phyloP scores from a whole-genome alignment of 2,797 vertebrate genomes.

The Pterois miles region DNA sequence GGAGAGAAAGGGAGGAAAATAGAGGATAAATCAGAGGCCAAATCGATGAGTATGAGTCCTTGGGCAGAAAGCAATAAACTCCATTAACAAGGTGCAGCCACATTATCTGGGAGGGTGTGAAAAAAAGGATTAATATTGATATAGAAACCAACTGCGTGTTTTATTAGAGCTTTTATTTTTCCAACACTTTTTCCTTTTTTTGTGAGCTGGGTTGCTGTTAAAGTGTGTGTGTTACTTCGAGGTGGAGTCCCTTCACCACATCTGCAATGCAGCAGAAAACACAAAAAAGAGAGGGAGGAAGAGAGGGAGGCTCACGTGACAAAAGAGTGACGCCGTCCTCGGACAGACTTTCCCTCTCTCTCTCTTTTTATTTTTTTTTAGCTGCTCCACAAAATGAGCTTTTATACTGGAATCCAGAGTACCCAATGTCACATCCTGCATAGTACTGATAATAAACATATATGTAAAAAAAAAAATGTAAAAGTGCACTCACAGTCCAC shows the following conservation, averaged over 20 bases:
- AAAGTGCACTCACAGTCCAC: conserved; percentile 28
- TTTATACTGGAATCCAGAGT: conserved; percentile 19
- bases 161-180: conserved; percentile 70
- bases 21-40: conserved; percentile 63
- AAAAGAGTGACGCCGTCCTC: conserved; percentile 73
- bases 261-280: conserved; percentile 88
- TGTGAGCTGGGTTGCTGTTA: conserved; percentile 43
- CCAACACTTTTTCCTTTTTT: conserved; percentile 57
- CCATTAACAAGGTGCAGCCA: conserved; percentile 74
- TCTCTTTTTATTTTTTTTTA: background rate
- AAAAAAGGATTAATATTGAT: conserved; percentile 56
- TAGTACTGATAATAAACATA: background rate
- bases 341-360: conserved; percentile 32
- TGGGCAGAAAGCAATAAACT: conserved; percentile 75
- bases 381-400: conserved; percentile 12
- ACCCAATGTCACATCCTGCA: conserved; percentile 21
- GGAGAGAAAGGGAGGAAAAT: conserved; percentile 15
- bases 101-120: conserved; percentile 51
- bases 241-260: conserved; percentile 82
- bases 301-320: conserved; percentile 66
- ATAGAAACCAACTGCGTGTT: conserved; percentile 60
- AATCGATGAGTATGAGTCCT: conserved; percentile 72
- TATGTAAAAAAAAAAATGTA: conserved; percentile 16
- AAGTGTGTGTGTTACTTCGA: conserved; percentile 67
- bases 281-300: conserved; percentile 65